Evolutionary conservation across 2,113 vertebrate species (phyloP).

Genomic region (Passer domesticus): DNA sequence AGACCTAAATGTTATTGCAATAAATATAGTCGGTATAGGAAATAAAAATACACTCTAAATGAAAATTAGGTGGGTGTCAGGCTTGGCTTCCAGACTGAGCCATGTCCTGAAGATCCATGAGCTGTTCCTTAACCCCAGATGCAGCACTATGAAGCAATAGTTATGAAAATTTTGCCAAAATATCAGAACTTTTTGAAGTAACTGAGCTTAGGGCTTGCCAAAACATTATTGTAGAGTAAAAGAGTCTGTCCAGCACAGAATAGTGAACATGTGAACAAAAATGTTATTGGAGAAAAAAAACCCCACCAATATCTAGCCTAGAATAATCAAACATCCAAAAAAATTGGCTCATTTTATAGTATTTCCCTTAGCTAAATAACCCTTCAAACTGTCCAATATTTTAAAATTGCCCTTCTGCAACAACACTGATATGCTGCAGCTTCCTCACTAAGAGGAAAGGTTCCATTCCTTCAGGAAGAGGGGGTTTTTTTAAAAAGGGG

Average conservation of each 20-base stretch:
- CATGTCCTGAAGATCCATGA: not conserved
- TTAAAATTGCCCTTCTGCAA: not conserved
- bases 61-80: not conserved
- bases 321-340: not conserved
- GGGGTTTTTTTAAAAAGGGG: not conserved
- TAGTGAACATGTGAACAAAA: not conserved
- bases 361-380: not conserved
- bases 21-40: not conserved
- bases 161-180: not conserved
- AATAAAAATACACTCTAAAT: not conserved
- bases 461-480: not conserved
- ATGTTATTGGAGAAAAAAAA: rapidly evolving
- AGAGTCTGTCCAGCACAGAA: not conserved
- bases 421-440: not conserved
- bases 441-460: not conserved
- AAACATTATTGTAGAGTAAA: not conserved
- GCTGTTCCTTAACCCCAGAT: not conserved
- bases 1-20: not conserved
- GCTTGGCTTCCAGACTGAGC: not conserved
- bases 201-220: not conserved
- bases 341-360: not conserved
- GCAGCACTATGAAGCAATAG: not conserved
- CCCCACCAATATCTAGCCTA: not conserved
- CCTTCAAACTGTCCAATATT: not conserved
- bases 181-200: not conserved